Evolutionary conservation across 2,888 invertebrate species (phyloP).

Genomic region (Mesoligia furuncula): DNA sequence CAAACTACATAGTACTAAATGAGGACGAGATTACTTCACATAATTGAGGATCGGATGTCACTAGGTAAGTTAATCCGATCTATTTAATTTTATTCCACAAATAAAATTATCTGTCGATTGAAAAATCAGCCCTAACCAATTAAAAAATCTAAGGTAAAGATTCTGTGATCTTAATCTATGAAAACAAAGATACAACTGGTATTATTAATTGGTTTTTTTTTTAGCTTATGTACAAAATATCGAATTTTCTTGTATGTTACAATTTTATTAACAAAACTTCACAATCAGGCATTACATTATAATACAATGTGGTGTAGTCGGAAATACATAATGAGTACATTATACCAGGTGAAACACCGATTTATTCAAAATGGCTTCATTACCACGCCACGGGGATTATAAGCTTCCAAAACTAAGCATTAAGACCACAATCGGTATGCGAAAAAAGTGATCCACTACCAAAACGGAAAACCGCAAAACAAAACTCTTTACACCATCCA

Average conservation of each 20-base stretch:
- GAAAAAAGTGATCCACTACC: conserved; percentile 46
- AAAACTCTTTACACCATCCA: conserved; percentile 31
- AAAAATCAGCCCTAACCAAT: no score
- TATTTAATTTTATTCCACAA: no score
- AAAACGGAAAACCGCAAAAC: conserved; percentile 26
- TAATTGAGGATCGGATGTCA: no score
- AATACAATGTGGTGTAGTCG: conserved; percentile 28
- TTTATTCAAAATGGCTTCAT: conserved; percentile 69
- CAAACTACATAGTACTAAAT: no score
- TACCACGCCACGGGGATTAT: conserved; percentile 66
- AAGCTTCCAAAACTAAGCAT: conserved; percentile 66
- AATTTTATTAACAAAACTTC: conserved; percentile 10
- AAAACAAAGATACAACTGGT: neutral
- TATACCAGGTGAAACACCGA: conserved; percentile 49
- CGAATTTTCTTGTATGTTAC: neutral
- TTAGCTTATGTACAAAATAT: neutral
- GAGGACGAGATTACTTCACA: no score
- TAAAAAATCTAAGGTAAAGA: neutral
- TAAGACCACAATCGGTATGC: conserved; percentile 56
- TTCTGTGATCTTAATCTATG: neutral
- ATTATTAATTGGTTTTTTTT: no score
- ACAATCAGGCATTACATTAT: conserved; percentile 36
- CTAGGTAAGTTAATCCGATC: no score
- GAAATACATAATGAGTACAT: conserved; percentile 49
- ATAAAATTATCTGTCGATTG: no score